Conservation (phyloP, 2,888 invertebrate species). For the Schrankia costaestrigalis region DNA sequence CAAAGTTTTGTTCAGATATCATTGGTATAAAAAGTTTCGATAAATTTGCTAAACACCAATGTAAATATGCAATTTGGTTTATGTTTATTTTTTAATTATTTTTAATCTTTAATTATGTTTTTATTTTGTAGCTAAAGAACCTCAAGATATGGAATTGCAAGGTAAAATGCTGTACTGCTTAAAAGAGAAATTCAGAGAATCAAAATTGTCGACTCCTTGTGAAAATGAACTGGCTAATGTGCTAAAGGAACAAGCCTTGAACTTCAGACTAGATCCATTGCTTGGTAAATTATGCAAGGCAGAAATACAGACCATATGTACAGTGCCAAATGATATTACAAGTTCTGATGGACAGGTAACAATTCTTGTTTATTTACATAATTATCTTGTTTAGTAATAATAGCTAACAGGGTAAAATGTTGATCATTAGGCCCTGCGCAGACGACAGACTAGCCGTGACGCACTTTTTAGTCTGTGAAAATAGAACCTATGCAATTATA, state of each 20-base stretch:
- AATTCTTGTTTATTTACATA: not conserved
- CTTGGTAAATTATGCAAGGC: conserved; percentile 90
- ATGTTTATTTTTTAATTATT: conserved; percentile 3
- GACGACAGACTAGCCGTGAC: too few relatives aligned
- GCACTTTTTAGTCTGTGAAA: too few relatives aligned
- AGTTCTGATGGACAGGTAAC: conserved; percentile 72
- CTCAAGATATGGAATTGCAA: conserved; percentile 86
- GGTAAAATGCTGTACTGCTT: conserved; percentile 92
- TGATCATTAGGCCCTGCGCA: too few relatives aligned
- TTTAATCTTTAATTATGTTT: conserved; percentile 6
- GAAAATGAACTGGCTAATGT: conserved; percentile 90
- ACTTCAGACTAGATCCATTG: conserved; percentile 94
- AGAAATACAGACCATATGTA: conserved; percentile 85
- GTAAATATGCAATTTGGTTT: conserved; percentile 7
- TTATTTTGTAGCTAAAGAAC: conserved; percentile 62
- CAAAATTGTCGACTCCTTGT: conserved; percentile 87
- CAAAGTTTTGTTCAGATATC: conserved; percentile 78
- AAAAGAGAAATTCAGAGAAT: conserved; percentile 88
- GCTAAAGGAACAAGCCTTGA: conserved; percentile 92
- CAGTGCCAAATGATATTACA: conserved; percentile 66
- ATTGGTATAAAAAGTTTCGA: conserved; percentile 54
- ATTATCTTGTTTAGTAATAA: not conserved
- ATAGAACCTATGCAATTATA: too few relatives aligned
- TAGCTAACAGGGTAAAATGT: too few relatives aligned
- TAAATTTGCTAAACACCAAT: conserved; percentile 21